Percentiles rank a stretch among this genome's conserved stretches.
Evolutionary conservation across 2,888 invertebrate species (phyloP).

Genomic region (Osedax fenrisi): DNA sequence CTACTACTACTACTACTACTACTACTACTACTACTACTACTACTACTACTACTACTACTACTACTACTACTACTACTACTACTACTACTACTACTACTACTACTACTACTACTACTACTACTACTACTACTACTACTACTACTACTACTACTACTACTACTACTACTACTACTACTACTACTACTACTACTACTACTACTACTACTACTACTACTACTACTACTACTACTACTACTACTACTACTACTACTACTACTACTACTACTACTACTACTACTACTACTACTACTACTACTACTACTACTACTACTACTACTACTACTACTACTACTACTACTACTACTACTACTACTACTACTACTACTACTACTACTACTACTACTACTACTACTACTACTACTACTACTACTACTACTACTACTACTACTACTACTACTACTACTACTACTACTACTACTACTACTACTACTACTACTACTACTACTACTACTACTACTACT

Average conservation of each 20-base stretch:
- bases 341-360: constrained; percentile 10
- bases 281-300: constrained; percentile 11
- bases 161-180: constrained; percentile 19
- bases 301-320: constrained; percentile 10
- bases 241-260: constrained; percentile 15
- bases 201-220: constrained; percentile 15
- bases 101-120: constrained; percentile 18
- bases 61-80: constrained; percentile 15
- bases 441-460: constrained; percentile 4
- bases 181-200: constrained; percentile 17
- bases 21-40: constrained; percentile 19
- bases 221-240: constrained; percentile 15
- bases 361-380: constrained; percentile 10
- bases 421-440: constrained; percentile 10
- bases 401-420: constrained; percentile 7
- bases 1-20: constrained; percentile 19
- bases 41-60: constrained; percentile 19
- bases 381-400: constrained; percentile 7
- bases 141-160: constrained; percentile 17
- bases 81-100: constrained; percentile 13
- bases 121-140: constrained; percentile 13
- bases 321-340: constrained; percentile 4
- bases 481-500: constrained; percentile 10
- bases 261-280: constrained; percentile 15
- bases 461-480: constrained; percentile 10